A percentile compares a stretch with the other conserved stretches of the same genome.
Conservation (phyloP, 2,797 vertebrate species). For the Phylloscopus collybita region DNA sequence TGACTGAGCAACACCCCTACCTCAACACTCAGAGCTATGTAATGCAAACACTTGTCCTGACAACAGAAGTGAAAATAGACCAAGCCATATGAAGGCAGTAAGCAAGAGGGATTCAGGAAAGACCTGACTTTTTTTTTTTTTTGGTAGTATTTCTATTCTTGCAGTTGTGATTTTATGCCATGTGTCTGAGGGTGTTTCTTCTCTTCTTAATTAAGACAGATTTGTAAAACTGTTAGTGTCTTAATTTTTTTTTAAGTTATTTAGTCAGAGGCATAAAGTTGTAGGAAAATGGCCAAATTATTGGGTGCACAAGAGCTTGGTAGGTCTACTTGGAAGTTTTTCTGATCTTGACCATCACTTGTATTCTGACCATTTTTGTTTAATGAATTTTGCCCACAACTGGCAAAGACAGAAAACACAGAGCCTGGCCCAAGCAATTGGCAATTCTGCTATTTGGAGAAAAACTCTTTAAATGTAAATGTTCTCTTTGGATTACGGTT, state of each 20-base stretch:
- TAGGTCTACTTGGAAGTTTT: neutral
- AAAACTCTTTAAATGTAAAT: neutral
- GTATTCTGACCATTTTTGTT: neutral
- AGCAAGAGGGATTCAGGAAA: neutral
- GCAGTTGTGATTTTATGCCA: neutral
- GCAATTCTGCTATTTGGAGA: neutral
- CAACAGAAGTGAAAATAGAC: neutral
- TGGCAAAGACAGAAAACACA: neutral
- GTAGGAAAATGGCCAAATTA: neutral
- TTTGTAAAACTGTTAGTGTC: neutral
- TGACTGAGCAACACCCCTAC: neutral
- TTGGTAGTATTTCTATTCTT: neutral
- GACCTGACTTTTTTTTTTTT: neutral
- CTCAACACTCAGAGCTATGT: neutral
- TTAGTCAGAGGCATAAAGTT: neutral
- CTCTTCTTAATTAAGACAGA: neutral
- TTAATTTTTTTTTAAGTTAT: neutral
- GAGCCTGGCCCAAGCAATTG: neutral
- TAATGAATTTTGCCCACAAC: neutral
- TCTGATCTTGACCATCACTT: neutral
- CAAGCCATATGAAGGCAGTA: neutral
- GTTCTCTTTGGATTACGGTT: neutral
- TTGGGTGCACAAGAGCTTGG: neutral
- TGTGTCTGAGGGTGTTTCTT: neutral
- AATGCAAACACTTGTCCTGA: neutral